These are phyloP conservation scores for Melanotaenia trifasciata DNA, from an alignment of 2,797 vertebrate species.

Conservation along the genomic window DNA sequence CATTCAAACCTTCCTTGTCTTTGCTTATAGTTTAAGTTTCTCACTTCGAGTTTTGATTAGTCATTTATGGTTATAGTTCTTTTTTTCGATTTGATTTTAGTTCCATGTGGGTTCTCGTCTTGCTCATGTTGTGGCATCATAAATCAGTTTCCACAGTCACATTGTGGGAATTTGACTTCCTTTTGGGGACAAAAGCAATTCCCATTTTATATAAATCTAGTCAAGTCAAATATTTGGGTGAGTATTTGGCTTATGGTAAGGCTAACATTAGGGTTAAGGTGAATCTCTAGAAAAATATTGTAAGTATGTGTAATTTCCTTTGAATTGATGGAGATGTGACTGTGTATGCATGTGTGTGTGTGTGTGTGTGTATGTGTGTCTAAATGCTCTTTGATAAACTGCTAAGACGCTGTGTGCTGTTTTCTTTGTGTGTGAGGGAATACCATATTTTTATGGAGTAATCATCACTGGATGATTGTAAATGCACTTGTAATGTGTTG, in stretches of 20 bases:
- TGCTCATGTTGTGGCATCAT: not conserved
- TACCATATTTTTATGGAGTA: not conserved
- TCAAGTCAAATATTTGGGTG: not conserved
- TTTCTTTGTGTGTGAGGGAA: not conserved
- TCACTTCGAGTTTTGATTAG: constrained; percentile 62
- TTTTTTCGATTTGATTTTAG: constrained; percentile 26
- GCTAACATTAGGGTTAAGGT: not conserved
- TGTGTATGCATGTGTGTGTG: not conserved
- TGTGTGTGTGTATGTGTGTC: not conserved
- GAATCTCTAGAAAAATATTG: not conserved
- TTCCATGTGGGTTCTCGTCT: not conserved
- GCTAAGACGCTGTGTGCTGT: not conserved
- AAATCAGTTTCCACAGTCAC: not conserved
- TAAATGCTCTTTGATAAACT: not conserved
- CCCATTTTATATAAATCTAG: not conserved
- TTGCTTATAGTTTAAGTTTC: constrained; percentile 59
- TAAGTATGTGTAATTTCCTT: not conserved
- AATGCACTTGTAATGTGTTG: not conserved
- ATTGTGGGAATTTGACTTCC: not conserved
- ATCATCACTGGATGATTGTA: not conserved
- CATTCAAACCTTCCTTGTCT: constrained; percentile 14
- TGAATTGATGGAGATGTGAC: not conserved
- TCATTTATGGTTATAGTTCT: constrained; percentile 58
- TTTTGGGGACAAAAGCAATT: not conserved
- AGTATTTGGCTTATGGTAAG: not conserved